Evolutionary conservation across 1,140 invertebrate species (phyloP).

Genomic region (Drosophila azteca): DNA sequence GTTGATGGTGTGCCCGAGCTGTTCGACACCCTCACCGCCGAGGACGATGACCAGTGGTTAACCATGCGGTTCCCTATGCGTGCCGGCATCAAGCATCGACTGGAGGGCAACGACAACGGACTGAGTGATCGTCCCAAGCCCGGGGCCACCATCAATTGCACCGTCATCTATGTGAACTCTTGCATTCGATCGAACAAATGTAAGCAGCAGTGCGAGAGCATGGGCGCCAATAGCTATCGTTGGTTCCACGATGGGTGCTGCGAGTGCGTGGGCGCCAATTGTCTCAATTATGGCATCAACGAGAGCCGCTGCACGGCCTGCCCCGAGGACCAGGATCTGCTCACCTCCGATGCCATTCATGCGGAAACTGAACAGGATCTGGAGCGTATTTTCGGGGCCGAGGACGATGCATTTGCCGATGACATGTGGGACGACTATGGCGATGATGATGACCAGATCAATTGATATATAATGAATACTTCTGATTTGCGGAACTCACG

Average conservation of each 20-base stretch:
- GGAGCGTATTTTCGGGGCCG: conserved; percentile 51
- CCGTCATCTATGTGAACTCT: conserved; percentile 95
- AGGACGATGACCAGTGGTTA: conserved; percentile 91
- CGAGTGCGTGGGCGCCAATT: conserved; percentile 95
- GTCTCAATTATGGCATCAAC: conserved; percentile 96
- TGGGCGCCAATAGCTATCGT: conserved; percentile 84
- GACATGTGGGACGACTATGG: conserved; percentile 67
- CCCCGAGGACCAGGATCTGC: conserved; percentile 66
- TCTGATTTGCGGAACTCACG: too few relatives aligned
- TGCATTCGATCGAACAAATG: conserved; percentile 95
- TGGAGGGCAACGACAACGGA: conserved; percentile 42
- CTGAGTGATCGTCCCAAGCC: conserved; percentile 3
- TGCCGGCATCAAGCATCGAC: conserved; percentile 50
- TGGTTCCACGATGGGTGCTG: conserved; percentile 99
- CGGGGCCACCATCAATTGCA: conserved; percentile 91
- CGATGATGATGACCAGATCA: conserved; percentile 49
- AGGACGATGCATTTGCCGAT: conserved; percentile 52
- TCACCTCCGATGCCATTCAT: conserved; percentile 18
- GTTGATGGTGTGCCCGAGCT: conserved; percentile 92
- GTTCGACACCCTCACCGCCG: conserved; percentile 92
- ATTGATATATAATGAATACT: too few relatives aligned
- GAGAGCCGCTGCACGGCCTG: conserved; percentile 86
- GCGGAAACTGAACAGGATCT: conserved; percentile 59
- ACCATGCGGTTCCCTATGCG: conserved; percentile 88
- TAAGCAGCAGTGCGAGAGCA: conserved; percentile 76